Evolutionary conservation across 2,113 vertebrate species (phyloP).

Genomic region (Calidris pygmaea): DNA sequence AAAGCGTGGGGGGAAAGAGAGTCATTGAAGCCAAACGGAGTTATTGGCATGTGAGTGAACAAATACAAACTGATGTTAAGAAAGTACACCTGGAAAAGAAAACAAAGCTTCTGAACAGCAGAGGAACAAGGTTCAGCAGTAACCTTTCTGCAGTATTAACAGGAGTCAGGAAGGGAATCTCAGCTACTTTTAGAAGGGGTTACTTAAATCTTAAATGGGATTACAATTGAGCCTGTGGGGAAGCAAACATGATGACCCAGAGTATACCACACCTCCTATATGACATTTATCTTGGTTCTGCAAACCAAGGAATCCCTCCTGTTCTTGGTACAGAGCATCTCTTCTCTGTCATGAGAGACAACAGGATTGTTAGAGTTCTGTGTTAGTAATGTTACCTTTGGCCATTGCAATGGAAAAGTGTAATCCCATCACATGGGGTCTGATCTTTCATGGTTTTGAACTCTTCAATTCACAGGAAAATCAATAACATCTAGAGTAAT

Average conservation of each 20-base stretch:
- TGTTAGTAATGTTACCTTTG: neutral
- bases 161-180: neutral
- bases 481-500: neutral
- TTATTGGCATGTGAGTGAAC: neutral
- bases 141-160: neutral
- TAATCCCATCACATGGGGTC: neutral
- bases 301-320: neutral
- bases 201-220: neutral
- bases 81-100: neutral
- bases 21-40: neutral
- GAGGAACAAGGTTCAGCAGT: neutral
- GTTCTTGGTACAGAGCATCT: neutral
- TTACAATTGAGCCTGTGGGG: neutral
- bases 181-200: neutral
- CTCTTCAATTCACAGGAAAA: neutral
- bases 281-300: neutral
- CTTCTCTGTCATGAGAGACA: neutral
- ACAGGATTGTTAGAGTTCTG: neutral
- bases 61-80: neutral
- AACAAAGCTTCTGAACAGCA: neutral
- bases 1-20: neutral
- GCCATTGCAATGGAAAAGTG: neutral
- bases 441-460: neutral
- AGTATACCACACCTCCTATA: neutral
- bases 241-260: neutral